Conservation (phyloP, 1,140 invertebrate genomes). For the Schlechtendalia chinensis region DNA sequence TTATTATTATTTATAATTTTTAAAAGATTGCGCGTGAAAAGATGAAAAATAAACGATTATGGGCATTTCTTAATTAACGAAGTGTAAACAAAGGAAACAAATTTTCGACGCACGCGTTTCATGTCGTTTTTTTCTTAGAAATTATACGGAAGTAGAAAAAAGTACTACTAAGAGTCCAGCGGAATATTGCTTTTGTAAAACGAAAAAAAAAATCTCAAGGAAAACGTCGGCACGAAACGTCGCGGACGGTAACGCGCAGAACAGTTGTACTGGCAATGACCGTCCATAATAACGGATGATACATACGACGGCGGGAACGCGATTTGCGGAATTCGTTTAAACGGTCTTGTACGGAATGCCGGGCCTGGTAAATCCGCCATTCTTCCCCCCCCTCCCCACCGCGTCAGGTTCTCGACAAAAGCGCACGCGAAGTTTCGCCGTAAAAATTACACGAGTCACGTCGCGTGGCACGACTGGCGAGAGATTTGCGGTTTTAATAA, state of each 20-base stretch:
- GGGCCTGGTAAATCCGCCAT: neutral
- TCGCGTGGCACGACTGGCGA: neutral
- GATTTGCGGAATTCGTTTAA: constrained; percentile 44
- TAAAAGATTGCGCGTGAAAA: too few relatives aligned
- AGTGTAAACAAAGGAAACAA: too few relatives aligned
- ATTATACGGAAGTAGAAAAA: too few relatives aligned
- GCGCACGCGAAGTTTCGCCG: neutral
- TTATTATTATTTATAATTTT: too few relatives aligned
- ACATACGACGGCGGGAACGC: neutral
- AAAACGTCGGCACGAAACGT: constrained; percentile 9
- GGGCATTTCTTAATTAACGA: too few relatives aligned
- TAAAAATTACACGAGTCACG: neutral
- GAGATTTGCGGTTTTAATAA: neutral
- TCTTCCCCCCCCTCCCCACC: neutral
- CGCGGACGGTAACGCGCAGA: neutral
- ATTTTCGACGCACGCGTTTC: too few relatives aligned
- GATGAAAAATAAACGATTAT: too few relatives aligned
- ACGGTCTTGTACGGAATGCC: constrained; percentile 20
- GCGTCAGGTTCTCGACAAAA: neutral
- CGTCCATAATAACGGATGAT: neutral
- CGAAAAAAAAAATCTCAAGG: constrained; percentile 11
- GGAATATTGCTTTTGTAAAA: neutral
- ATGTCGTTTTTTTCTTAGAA: too few relatives aligned
- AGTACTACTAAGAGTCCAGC: too few relatives aligned
- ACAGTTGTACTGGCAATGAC: neutral